A percentile compares a stretch with the other conserved stretches of the same genome.
These are phyloP conservation scores for Philereme vetulata DNA, from an alignment of 2,888 invertebrate genomes.

Conservation along the genomic window DNA sequence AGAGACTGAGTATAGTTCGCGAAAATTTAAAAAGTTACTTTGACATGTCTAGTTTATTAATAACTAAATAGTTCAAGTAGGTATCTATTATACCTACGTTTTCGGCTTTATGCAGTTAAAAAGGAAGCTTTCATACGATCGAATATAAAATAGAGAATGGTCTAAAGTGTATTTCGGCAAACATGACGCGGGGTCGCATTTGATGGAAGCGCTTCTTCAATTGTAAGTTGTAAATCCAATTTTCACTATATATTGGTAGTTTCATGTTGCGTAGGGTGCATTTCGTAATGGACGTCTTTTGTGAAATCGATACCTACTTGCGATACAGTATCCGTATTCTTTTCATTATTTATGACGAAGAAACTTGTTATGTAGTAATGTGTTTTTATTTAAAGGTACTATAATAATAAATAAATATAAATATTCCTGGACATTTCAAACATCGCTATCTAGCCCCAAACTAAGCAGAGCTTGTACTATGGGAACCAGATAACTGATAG, in stretches of 20 bases:
- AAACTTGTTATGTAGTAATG: neutral
- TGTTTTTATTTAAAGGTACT: no score
- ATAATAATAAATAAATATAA: no score
- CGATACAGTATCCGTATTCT: conserved; percentile 17
- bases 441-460: no score
- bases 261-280: conserved; percentile 67
- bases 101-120: conserved; percentile 9
- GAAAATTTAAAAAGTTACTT: no score
- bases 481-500: no score
- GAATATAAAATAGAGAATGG: conserved; percentile 53
- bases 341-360: conserved; percentile 39
- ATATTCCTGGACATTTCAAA: no score
- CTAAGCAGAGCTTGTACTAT: no score
- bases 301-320: conserved; percentile 29
- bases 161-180: conserved; percentile 73
- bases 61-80: no score
- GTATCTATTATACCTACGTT: no score
- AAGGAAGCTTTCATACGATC: conserved; percentile 9
- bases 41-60: no score
- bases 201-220: conserved; percentile 78
- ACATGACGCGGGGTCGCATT: conserved; percentile 72
- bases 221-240: conserved; percentile 83
- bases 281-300: conserved; percentile 40
- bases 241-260: conserved; percentile 79
- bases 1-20: no score